Evolutionary conservation across 2,113 vertebrate genomes (phyloP), one percentile per base, ranked within the genome.

Genomic region (Eulemur macaco): DNA sequence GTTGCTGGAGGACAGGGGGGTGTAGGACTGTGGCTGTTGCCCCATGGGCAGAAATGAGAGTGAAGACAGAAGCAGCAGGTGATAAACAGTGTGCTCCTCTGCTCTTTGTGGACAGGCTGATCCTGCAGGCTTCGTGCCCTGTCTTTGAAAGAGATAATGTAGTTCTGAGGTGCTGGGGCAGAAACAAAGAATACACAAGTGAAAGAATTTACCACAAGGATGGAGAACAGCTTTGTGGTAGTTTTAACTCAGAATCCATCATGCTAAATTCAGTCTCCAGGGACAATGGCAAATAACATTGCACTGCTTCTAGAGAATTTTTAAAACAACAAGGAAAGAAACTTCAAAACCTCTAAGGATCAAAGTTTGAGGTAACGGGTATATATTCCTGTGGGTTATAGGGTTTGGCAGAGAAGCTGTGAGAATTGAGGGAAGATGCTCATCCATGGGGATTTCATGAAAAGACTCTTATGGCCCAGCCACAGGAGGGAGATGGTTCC

Each of bases 321-420:
- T 6, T 0, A 0, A 1, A 4, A 0, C 0, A 3, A 0, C 0
- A 4, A 0, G 0, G 13, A 0, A 0, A 13, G 0, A 0, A 60
- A 87, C 0, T 42, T 93, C 97, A 87, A 42, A 78, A 29, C 0
- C 0, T 42, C 17, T 91, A 83, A 82, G 1, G 0, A 89, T 95
- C 11, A 88, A 71, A 71, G 66, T 97, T 82, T 94, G 92, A 96
- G 97, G 88, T 97, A 97, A 92, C 42, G 39, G 15, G 3, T 89
- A 23, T 5, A 18, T 5, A 21, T 2, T 77, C 21, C 37, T 86
- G 34, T 64, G 66, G 58, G 27, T 73, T 31, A 29, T 2, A 76
- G 37, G 23, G 58, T 50, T 84, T 42, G 37, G 13, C 1, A 25
- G 63, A 4, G 37, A 63, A 91, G 29, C 5, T 14, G 3, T 64